Base-by-base conservation (phyloP, 1,140 invertebrate genomes). In the Protaetia brevitarsis region DNA sequence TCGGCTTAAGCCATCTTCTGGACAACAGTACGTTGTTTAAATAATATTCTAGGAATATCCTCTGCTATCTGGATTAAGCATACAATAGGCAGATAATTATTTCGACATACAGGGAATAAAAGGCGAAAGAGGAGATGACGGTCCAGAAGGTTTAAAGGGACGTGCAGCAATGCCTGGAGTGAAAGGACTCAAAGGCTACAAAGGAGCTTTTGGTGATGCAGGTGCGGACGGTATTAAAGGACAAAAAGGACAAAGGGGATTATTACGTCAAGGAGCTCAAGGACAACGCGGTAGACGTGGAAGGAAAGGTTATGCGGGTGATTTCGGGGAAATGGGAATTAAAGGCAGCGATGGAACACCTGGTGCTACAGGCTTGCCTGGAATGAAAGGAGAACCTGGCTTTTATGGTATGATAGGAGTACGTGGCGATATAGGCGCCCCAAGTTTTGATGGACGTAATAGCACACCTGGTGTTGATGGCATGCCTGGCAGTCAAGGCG, bases 171-270 rank as follows among this genome's bases (percentile, higher is more conserved):
- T 61, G 11, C 1, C 29, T 7, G 57, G 57, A n/a, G 19, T 59
- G 26, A 81, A 81, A 59, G 64, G 74, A 63, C 66, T 64, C 19
- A 65, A 69, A 29, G 89, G 88, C 16, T 79, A 83, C 29, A 76
- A 76, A 13, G 88, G 88, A 28, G 77, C 80, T 2, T 79, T 79
- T 8, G 86, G 86, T 28, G 84, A 86, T 61, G 87, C 86, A 71
- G 90, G 90, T 63, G 82, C 87, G 65, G 77, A 81, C 66, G 90
- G 90, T 89, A 36, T 67, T 74, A 0, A 82, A 82, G 93, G 93
- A 8, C 41, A 64, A 7, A 72, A 74, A 67, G 79, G 81, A 41
- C 76, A 76, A 63, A 72, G 74, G 30, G 88, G 88, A 69, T 80
- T 83, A 34, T 84, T 72, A 23, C 19, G 29, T 71, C 72, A 76